Percentiles rank a stretch among this genome's conserved stretches.
phyloP scores from a whole-genome alignment of 2,888 invertebrate genomes.

The Blastobasis adustella region DNA sequence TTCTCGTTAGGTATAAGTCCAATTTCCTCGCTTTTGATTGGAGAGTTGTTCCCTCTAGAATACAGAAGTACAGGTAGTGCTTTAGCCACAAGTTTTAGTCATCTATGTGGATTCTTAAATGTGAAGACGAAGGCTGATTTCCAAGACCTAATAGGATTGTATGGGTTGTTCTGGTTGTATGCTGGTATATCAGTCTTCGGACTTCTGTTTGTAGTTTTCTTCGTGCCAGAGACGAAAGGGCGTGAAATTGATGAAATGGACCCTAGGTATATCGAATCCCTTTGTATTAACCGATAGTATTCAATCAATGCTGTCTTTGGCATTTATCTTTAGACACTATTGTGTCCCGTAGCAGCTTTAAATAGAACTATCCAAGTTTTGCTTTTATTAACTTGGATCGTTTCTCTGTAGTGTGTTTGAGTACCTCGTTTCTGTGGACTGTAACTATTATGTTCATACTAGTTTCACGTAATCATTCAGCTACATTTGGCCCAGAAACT shows the following conservation, averaged over 20 bases:
- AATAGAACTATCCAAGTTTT: no score
- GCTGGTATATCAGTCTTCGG: slow-evolving; percentile 86
- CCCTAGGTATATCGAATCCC: slow-evolving; percentile 76
- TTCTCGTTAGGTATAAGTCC: slow-evolving; percentile 87
- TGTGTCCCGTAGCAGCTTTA: not conserved
- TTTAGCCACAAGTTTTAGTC: slow-evolving; percentile 87
- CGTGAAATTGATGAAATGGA: slow-evolving; percentile 92
- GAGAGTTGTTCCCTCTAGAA: slow-evolving; percentile 82
- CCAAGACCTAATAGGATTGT: slow-evolving; percentile 81
- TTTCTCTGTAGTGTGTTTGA: no score
- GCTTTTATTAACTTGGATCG: no score
- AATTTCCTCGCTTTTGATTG: slow-evolving; percentile 82
- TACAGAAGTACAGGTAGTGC: slow-evolving; percentile 80
- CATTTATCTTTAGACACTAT: slow-evolving; percentile 15
- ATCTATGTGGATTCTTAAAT: slow-evolving; percentile 89
- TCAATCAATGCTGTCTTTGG: slow-evolving; percentile 6
- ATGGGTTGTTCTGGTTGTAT: slow-evolving; percentile 92
- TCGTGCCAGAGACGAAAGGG: slow-evolving; percentile 94
- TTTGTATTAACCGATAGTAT: slow-evolving; percentile 71
- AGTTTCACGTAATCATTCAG: no score
- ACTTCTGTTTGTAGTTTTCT: slow-evolving; percentile 86
- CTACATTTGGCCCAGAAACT: no score
- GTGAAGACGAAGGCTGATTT: slow-evolving; percentile 90
- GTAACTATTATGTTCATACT: no score
- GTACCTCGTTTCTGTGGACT: no score